These are phyloP conservation scores for Pseudotriccus pelzelni DNA, from an alignment of 2,797 vertebrate species.

Conservation along the genomic window DNA sequence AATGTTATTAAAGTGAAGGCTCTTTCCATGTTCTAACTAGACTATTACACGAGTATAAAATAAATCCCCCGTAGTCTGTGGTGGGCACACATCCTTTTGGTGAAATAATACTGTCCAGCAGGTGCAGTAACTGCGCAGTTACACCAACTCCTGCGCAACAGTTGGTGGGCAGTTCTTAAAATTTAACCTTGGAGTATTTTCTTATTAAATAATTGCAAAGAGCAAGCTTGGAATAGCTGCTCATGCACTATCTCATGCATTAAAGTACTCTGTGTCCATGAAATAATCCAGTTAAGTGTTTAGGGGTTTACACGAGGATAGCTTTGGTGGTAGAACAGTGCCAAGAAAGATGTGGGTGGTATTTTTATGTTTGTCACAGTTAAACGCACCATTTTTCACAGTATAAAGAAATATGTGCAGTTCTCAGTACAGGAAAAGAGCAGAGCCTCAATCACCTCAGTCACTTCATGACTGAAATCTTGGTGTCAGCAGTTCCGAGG, in stretches of 20 bases:
- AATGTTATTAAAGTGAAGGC: not conserved
- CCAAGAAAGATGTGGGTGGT: not conserved
- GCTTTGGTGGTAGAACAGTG: not conserved
- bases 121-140: not conserved
- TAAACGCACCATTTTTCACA: not conserved
- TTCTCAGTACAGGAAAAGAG: fast-evolving
- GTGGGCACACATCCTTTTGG: not conserved
- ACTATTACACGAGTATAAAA: not conserved
- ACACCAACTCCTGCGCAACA: not conserved
- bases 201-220: not conserved
- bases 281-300: not conserved
- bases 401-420: not conserved
- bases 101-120: not conserved
- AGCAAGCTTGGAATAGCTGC: not conserved
- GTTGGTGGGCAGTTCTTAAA: not conserved
- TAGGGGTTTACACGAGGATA: not conserved
- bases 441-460: not conserved
- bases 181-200: not conserved
- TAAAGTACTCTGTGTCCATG: not conserved
- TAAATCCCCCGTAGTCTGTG: not conserved
- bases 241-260: not conserved
- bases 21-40: not conserved
- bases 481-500: not conserved
- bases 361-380: not conserved
- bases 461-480: fast-evolving